Base-by-base conservation (phyloP, 2,797 vertebrate genomes). In the Schizopygopsis malacanthus region DNA sequence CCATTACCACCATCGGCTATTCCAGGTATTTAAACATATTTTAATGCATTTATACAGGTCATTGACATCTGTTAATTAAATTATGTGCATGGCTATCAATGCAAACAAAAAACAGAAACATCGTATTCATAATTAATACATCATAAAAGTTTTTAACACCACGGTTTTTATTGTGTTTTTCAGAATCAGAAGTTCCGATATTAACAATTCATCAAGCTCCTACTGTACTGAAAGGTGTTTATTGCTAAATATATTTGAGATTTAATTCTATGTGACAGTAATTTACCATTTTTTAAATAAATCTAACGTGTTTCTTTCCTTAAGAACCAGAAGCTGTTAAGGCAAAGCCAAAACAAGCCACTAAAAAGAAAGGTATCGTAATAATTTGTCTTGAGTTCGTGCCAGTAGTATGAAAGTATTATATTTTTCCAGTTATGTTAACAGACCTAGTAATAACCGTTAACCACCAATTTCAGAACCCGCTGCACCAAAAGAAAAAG, bases 1-100 rank as follows among this genome's bases (percentile, higher is more conserved):
- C 95, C 95, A 22, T 94, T 94, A 82, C 95, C 94, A 63, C 95
- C 95, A 63, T 92, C 94, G 0, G 92, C 93, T 33, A 33, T 90
- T 81, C 83, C 93, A 94, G 95, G 95, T 96, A 94, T 85, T 83
- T 6, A 50, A 87, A 33, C 33, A 33, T 33, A 33, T 33, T 33
- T 3, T 33, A 33, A 33, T 33, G 33, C 33, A 33, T 33, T 33
- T 33, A 33, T 33, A 33, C 33, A 33, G 33, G 33, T 33, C 33
- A 33, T 33, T 33, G 33, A 33, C 33, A 33, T 33, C 33, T 33
- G 33, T 33, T 33, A 33, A 2, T 33, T 33, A 3, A 33, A 33
- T 33, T 33, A 33, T 33, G 33, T 33, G 33, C 33, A 33, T 33
- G 33, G 33, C 0, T 33, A 52, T 69, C 10, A 37, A 54, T 52